Evolutionary conservation across 2,888 invertebrate species (phyloP).

Genomic region (Cerceris rybyensis): DNA sequence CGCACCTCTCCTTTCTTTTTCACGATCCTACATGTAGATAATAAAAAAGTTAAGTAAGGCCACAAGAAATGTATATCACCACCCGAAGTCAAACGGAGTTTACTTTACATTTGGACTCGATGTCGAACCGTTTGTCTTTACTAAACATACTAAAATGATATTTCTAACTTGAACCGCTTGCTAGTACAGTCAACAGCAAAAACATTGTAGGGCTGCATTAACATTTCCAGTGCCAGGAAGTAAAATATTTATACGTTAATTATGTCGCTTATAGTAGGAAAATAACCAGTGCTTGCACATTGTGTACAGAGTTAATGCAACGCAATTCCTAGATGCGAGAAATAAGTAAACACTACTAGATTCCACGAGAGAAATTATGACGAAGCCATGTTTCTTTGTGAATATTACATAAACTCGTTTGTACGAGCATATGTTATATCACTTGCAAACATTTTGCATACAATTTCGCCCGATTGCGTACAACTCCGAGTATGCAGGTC

Average conservation of each 20-base stretch:
- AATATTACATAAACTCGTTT: slow-evolving; percentile 7
- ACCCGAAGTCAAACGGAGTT: too few relatives aligned
- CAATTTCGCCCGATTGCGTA: background rate
- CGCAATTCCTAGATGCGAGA: slow-evolving; percentile 14
- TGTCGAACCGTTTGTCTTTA: background rate
- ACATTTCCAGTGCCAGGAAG: slow-evolving; percentile 12
- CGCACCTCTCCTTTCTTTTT: too few relatives aligned
- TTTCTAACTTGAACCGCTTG: background rate
- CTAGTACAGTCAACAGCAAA: background rate
- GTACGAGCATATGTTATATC: background rate
- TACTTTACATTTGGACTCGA: too few relatives aligned
- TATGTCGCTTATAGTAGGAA: slow-evolving; percentile 10
- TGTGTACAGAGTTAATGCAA: slow-evolving; percentile 6
- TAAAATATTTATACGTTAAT: slow-evolving; percentile 38
- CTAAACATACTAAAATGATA: background rate
- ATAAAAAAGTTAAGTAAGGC: too few relatives aligned
- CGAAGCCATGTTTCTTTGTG: slow-evolving; percentile 15
- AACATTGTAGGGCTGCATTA: slow-evolving; percentile 3
- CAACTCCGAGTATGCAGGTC: too few relatives aligned
- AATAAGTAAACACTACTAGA: slow-evolving; percentile 31
- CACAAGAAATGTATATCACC: too few relatives aligned
- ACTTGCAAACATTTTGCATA: background rate
- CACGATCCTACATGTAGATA: too few relatives aligned
- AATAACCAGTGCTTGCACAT: slow-evolving; percentile 21
- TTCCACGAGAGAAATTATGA: background rate